A percentile compares a stretch with the other conserved stretches of the same genome.
Conservation (phyloP, 2,113 vertebrate species). For the Potamarius usumacintae region DNA sequence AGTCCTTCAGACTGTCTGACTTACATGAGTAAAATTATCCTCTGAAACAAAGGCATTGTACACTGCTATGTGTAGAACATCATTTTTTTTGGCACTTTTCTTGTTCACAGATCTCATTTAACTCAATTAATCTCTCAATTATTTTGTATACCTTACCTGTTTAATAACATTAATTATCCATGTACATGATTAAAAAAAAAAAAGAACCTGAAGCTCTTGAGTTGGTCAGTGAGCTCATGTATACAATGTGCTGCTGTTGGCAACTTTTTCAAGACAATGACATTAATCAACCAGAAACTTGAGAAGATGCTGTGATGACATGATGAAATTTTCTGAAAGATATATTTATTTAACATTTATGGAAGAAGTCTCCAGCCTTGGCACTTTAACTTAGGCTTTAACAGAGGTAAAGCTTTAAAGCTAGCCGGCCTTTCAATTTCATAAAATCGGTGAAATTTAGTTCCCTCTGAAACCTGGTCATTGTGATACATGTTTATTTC, state of each 20-base stretch:
- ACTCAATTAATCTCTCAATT: neutral
- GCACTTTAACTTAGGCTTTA: too few relatives aligned
- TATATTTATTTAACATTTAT: neutral
- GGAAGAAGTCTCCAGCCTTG: neutral
- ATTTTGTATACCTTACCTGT: neutral
- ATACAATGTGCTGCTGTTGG: neutral
- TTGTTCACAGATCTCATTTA: neutral
- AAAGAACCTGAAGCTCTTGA: neutral
- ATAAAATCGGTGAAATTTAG: too few relatives aligned
- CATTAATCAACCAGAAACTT: neutral
- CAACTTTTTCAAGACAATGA: neutral
- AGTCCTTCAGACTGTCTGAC: constrained; percentile 1
- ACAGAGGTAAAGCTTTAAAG: too few relatives aligned
- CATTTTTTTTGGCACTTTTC: neutral
- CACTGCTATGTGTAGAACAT: neutral
- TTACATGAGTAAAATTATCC: neutral
- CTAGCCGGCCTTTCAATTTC: too few relatives aligned
- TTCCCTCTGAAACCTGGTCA: too few relatives aligned
- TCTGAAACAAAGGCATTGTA: neutral
- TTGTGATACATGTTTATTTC: too few relatives aligned
- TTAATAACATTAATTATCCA: neutral
- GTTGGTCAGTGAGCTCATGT: neutral
- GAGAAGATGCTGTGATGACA: neutral
- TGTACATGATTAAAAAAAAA: neutral
- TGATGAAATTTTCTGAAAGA: neutral